Percentiles rank a stretch among this genome's conserved stretches.
These are phyloP conservation scores for Sphyrna mokarran DNA, from an alignment of 2,113 vertebrate species.

Conservation along the genomic window DNA sequence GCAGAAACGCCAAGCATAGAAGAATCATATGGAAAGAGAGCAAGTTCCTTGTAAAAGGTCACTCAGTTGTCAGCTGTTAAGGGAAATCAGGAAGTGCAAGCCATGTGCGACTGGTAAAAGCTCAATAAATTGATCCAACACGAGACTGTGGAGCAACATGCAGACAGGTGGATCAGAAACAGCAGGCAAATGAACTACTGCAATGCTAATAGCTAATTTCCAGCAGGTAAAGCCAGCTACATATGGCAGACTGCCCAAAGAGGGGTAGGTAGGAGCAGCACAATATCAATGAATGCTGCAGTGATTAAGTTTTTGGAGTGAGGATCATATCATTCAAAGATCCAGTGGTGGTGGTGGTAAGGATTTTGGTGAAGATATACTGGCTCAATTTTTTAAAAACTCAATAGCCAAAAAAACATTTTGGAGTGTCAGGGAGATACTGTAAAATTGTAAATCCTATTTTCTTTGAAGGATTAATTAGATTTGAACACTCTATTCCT, in stretches of 20 bases:
- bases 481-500: not conserved
- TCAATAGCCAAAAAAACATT: not conserved
- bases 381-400: not conserved
- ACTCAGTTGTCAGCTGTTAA: not conserved
- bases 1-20: not conserved
- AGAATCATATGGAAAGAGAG: not conserved
- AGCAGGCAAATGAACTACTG: not conserved
- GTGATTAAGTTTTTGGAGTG: not conserved
- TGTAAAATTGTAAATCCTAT: not conserved
- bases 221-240: not conserved
- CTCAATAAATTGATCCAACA: not conserved
- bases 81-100: not conserved
- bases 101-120: not conserved
- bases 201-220: not conserved
- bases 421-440: not conserved
- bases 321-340: not conserved
- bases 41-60: not conserved
- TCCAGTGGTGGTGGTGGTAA: not conserved
- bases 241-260: not conserved
- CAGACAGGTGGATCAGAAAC: not conserved
- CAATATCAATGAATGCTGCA: not conserved
- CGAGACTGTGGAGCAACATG: not conserved
- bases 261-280: not conserved
- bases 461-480: not conserved
- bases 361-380: not conserved